Evolutionary conservation across 92 coral and sea anemone species (phyloP), one percentile per base, ranked within the genome.

Genomic region (Phenganax marumi): DNA sequence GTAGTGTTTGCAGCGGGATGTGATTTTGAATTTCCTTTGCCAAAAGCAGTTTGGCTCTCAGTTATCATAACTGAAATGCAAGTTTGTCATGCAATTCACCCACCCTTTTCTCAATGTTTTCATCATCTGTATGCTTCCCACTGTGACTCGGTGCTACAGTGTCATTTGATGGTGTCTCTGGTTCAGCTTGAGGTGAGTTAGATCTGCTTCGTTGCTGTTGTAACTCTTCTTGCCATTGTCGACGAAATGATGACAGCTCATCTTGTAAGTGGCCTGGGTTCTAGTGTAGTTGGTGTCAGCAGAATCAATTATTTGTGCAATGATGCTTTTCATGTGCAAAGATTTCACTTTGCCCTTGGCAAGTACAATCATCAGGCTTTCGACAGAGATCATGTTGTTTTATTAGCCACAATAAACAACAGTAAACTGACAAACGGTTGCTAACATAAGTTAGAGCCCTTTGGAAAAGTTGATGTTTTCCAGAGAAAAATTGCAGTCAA

Each of bases 171-270:
- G 64, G 24, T 70, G 56, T n/a, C 5, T 33, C 43, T 33, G 43
- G 43, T 33, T 33, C 43, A 33, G 43, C 0, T 1, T 76, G 81
- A 26, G 68, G 65, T 2, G 51, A 62, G 21, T 49, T 49, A 16
- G 77, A 52, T 21, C 58, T 52, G 18, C 53, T 60, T 10, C 18
- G 68, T 23, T 76, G 43, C 0, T 33, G 81, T 55, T 54, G 68
- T 52, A 86, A 64, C 65, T 94, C 97, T 53, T 92, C 89, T 24
- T 85, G 88, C 98, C 98, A 94, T 33, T 92, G 89, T 50, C 70
- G 93, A 47, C 98, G 89, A 53, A 94, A 94, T 63, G 92, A 92
- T 0, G 90, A 90, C 72, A 94, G 89, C 86, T 94, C 94, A 23
- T 89, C 91, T 23, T 90, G 81, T 16, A 91, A 75, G 52, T 63